These are phyloP conservation scores for Drosophila acutilabella DNA, from an alignment of 2,888 invertebrate genomes.

Conservation along the genomic window DNA sequence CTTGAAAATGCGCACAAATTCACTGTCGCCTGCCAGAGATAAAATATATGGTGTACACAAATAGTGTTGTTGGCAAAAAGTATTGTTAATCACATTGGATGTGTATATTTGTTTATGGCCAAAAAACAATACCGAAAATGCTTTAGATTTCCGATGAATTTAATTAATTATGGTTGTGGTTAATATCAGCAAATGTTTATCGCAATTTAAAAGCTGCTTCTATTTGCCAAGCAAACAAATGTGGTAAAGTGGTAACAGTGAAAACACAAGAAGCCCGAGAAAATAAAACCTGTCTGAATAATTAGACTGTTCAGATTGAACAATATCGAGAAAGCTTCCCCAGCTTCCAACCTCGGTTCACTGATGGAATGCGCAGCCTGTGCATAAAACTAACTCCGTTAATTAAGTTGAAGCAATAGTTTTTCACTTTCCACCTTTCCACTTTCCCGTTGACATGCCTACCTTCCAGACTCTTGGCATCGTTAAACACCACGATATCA, in stretches of 20 bases:
- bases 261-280: conserved; percentile 5
- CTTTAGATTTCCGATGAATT: conserved; percentile 43
- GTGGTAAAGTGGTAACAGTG: conserved; percentile 5
- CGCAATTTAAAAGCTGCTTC: conserved; percentile 18
- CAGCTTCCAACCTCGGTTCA: conserved; percentile 12
- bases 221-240: conserved; percentile 13
- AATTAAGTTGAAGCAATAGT: conserved; percentile 33
- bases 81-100: conserved; percentile 34
- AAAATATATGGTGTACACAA: conserved; percentile 15
- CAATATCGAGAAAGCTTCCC: conserved; percentile 25
- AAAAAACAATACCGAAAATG: conserved; percentile 13
- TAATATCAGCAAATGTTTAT: conserved; percentile 63
- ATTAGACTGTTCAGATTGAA: conserved; percentile 17
- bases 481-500: conserved; percentile 75
- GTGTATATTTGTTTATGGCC: conserved; percentile 33
- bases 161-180: conserved; percentile 54
- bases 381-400: conserved; percentile 37
- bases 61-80: conserved; percentile 14
- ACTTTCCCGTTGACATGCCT: conserved; percentile 27
- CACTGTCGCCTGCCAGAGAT: conserved; percentile 77
- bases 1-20: conserved; percentile 76
- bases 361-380: conserved; percentile 9
- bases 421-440: conserved; percentile 45
- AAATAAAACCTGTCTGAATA: conserved; percentile 33
- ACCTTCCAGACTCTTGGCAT: conserved; percentile 82